phyloP scores from a whole-genome alignment of 2,113 vertebrate species.

The Kryptolebias marmoratus region DNA sequence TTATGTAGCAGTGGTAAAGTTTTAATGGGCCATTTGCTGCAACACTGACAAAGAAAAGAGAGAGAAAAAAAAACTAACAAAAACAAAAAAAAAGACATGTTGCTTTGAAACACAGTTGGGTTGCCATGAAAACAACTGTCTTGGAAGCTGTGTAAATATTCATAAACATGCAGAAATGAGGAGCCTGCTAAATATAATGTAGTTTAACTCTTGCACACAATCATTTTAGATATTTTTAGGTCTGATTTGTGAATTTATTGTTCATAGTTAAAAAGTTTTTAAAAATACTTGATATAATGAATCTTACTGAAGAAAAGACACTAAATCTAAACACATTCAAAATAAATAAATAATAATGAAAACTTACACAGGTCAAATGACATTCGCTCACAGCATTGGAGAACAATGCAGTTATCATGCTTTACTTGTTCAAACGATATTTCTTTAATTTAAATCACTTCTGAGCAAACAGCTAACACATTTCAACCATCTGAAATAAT shows the following conservation, averaged over 20 bases:
- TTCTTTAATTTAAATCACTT: slow-evolving; percentile 22
- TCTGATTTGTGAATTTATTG: background rate
- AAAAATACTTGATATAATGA: background rate
- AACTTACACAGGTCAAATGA: background rate
- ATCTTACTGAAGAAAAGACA: background rate
- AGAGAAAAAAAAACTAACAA: background rate
- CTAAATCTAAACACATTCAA: too few relatives aligned
- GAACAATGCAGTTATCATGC: background rate
- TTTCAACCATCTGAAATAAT: slow-evolving; percentile 51
- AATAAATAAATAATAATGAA: too few relatives aligned
- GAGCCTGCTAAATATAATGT: background rate
- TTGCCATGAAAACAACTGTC: slow-evolving; percentile 21
- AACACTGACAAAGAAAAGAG: slow-evolving; percentile 16
- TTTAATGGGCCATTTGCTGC: slow-evolving; percentile 56
- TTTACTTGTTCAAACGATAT: slow-evolving; percentile 18
- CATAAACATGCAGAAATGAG: slow-evolving; percentile 15
- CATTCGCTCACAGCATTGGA: background rate
- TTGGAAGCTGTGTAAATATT: slow-evolving; percentile 12
- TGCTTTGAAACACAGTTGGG: slow-evolving; percentile 21
- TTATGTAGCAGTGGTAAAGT: slow-evolving; percentile 45
- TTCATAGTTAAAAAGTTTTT: background rate
- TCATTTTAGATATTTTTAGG: background rate
- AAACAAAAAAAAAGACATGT: background rate
- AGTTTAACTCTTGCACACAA: background rate
- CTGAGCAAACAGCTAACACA: slow-evolving; percentile 40